These are phyloP conservation scores for Dallia pectoralis DNA, from an alignment of 2,797 vertebrate genomes.

Conservation along the genomic window DNA sequence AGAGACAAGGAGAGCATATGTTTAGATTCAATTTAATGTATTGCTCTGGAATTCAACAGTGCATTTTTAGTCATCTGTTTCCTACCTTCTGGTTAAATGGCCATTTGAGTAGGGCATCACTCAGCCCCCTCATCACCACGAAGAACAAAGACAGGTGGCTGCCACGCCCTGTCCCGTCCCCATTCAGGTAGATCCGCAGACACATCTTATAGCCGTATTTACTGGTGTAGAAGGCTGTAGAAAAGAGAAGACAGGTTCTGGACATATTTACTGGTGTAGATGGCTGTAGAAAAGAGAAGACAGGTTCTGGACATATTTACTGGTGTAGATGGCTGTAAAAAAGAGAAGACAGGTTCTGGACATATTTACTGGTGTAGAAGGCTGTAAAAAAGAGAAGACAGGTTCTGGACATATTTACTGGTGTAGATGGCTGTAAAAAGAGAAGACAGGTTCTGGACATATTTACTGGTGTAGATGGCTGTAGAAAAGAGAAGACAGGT, in stretches of 20 bases:
- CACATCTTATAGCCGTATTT: slow-evolving; percentile 99
- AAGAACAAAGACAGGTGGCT: slow-evolving; percentile 96
- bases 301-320: no score
- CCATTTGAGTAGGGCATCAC: slow-evolving; percentile 92
- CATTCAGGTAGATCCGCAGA: slow-evolving; percentile 92
- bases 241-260: slow-evolving; percentile 12
- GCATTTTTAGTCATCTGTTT: not conserved
- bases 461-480: not conserved
- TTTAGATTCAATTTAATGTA: not conserved
- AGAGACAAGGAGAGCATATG: not conserved
- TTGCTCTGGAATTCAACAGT: not conserved
- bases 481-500: not conserved
- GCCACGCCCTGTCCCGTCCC: slow-evolving; percentile 91
- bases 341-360: not conserved
- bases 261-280: slow-evolving; percentile 1
- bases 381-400: no score
- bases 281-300: not conserved
- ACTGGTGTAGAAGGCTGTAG: slow-evolving; percentile 94
- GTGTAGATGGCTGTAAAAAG: no score
- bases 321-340: not conserved
- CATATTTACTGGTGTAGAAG: no score
- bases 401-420: no score
- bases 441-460: no score
- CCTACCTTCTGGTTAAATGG: slow-evolving; percentile 98
- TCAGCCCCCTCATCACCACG: slow-evolving; percentile 95